Base-by-base conservation (phyloP, 2,797 vertebrate genomes). In the Manis crassicaudata region DNA sequence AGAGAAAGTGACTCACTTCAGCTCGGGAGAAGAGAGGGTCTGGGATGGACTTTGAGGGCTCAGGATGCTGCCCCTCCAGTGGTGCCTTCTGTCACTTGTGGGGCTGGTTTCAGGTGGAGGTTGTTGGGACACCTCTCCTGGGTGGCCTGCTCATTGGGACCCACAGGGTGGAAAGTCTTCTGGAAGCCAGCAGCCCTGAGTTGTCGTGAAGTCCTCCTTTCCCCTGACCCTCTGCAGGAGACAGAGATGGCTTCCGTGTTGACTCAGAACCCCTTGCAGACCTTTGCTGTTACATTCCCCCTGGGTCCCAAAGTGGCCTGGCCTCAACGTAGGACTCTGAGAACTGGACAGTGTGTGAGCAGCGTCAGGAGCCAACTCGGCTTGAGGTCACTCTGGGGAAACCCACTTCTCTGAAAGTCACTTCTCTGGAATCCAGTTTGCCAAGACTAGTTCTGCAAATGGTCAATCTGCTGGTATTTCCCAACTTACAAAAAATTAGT, bases 351-450 rank as follows among this genome's bases (percentile, higher is more conserved):
- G 52, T 4, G 35, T 1, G 2, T 12, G 1, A 52, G 88, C 73
- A 18, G 6, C 5, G 1, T 37, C 9, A 10, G 43, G 2, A 29
- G 62, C 50, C 70, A 6, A 11, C 1, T 7, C 0, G 0, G 62
- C 40, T 54, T 12, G 3, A 27, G 56, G 82, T 54, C 65, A 79
- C n/a, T 35, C 40, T 35, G n/a, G 90, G 63, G 63, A 95, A 79
- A 50, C n/a, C 29, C 3, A 2, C 18, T 85, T 81, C 93, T 90
- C 94, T 6, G 62, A 82, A 95, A 92, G 63, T 27, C 11, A 14
- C 37, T 96, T 96, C 68, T 73, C 63, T 86, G 79, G 88, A 91
- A 79, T 54, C 16, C 10, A 6, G 23, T 62, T 93, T 88, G 62
- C 94, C 27, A 60, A 86, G 79, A 56, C 37, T 16, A 29, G 27